Conservation (phyloP, 2,888 invertebrate species). For the Abscondita cerata region DNA sequence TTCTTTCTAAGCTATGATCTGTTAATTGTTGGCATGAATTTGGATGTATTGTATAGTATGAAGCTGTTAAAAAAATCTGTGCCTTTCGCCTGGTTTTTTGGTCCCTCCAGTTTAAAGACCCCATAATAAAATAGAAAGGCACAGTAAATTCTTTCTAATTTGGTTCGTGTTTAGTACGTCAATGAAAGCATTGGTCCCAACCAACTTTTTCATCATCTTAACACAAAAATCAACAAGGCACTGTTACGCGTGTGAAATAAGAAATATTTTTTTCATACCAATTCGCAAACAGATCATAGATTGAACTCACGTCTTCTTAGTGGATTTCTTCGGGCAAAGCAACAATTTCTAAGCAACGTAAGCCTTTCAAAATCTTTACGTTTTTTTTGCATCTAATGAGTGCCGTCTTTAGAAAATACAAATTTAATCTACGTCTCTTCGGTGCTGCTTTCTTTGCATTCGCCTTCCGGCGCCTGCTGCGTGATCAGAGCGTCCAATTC, state of each 20-base stretch:
- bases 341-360: constrained; percentile 23
- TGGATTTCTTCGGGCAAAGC: constrained; percentile 20
- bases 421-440: constrained; percentile 27
- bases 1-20: constrained; percentile 13
- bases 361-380: constrained; percentile 8
- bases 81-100: neutral
- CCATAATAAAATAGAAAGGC: constrained; percentile 5
- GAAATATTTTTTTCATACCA: constrained; percentile 1
- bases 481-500: constrained; percentile 68
- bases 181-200: constrained; percentile 6
- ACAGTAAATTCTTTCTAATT: neutral
- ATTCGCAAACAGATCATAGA: constrained; percentile 14
- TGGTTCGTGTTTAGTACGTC: neutral
- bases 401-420: neutral
- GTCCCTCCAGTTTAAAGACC: too few relatives aligned
- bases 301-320: constrained; percentile 14
- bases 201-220: neutral
- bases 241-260: neutral
- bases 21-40: constrained; percentile 13
- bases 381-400: neutral
- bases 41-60: neutral
- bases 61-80: neutral
- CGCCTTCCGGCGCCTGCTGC: constrained; percentile 26
- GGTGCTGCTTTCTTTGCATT: constrained; percentile 31
- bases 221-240: constrained; percentile 5